Percentiles rank a stretch among this genome's conserved stretches.
Conservation (phyloP, 2,113 vertebrate genomes). For the Ancistrus triradiatus region DNA sequence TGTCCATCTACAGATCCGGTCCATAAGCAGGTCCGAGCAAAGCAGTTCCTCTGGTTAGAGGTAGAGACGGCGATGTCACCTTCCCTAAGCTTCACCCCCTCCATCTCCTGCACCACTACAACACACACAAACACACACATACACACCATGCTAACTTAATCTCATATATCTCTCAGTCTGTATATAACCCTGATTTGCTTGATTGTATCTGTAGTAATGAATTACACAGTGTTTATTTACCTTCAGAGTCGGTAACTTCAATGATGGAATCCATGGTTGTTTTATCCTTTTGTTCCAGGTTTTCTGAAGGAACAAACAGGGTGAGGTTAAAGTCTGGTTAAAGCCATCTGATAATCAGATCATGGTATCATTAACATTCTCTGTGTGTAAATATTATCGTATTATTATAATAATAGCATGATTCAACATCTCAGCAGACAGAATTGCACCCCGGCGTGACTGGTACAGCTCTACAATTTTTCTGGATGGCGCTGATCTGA, state of each 20-base stretch:
- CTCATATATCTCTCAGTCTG: too few relatives aligned
- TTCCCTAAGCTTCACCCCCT: conserved; percentile 60
- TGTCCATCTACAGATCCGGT: conserved; percentile 66
- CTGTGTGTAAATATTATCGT: too few relatives aligned
- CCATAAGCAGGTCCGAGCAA: conserved; percentile 66
- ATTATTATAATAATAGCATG: too few relatives aligned
- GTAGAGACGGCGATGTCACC: conserved; percentile 63
- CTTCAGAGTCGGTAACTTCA: conserved; percentile 60
- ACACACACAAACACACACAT: neutral
- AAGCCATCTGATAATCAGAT: too few relatives aligned
- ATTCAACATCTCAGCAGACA: too few relatives aligned
- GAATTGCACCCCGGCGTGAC: too few relatives aligned
- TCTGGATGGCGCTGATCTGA: neutral
- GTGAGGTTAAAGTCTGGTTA: neutral
- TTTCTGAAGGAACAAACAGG: conserved; percentile 24
- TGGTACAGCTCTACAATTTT: too few relatives aligned
- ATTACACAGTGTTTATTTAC: conserved; percentile 44
- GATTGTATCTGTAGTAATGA: too few relatives aligned
- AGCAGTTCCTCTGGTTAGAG: conserved; percentile 59
- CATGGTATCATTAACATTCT: too few relatives aligned
- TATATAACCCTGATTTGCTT: too few relatives aligned
- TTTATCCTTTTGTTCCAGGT: conserved; percentile 33
- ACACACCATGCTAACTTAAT: too few relatives aligned
- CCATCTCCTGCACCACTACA: conserved; percentile 49
- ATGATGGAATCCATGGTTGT: conserved; percentile 71